Percentiles rank a stretch among this genome's conserved stretches.
Evolutionary conservation across 1,140 invertebrate genomes (phyloP).

Genomic region (Hestina assimilis): DNA sequence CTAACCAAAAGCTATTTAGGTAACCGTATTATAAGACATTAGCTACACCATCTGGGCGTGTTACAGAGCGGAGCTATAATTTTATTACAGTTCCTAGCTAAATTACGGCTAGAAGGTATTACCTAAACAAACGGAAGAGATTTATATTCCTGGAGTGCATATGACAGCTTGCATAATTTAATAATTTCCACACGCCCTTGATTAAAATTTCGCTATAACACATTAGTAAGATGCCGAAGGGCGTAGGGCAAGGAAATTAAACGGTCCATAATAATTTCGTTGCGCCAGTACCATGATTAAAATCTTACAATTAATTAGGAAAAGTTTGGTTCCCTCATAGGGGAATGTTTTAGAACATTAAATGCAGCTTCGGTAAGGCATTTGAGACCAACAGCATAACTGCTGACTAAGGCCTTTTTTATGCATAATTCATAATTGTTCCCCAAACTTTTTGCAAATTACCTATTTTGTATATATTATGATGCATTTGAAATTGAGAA

Average conservation of each 20-base stretch:
- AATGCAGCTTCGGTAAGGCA: constrained; percentile 21
- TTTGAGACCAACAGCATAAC: not conserved
- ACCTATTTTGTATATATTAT: too few species aligned
- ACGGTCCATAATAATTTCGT: constrained; percentile 73
- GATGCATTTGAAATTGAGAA: too few species aligned
- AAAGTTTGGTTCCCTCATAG: constrained; percentile 50
- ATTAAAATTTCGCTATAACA: constrained; percentile 76
- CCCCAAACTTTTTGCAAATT: not conserved
- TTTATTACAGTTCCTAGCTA: constrained; percentile 36
- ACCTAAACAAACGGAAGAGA: constrained; percentile 58
- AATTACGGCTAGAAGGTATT: constrained; percentile 45
- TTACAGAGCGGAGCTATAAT: constrained; percentile 26
- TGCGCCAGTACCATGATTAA: constrained; percentile 72
- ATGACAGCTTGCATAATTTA: constrained; percentile 76
- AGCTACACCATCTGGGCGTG: constrained; percentile 35
- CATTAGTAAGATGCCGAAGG: constrained; percentile 68
- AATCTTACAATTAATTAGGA: constrained; percentile 75
- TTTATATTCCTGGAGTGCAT: constrained; percentile 72
- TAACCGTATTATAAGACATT: constrained; percentile 34
- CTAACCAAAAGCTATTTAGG: constrained; percentile 27
- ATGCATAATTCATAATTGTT: constrained; percentile 8
- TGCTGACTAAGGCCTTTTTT: too few species aligned
- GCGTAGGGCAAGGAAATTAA: constrained; percentile 73
- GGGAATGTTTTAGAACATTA: constrained; percentile 39
- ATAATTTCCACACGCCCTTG: constrained; percentile 72